A percentile compares a stretch with the other conserved stretches of the same genome.
These are phyloP conservation scores for Megaceryle alcyon DNA, from an alignment of 2,797 vertebrate genomes.

Conservation along the genomic window DNA sequence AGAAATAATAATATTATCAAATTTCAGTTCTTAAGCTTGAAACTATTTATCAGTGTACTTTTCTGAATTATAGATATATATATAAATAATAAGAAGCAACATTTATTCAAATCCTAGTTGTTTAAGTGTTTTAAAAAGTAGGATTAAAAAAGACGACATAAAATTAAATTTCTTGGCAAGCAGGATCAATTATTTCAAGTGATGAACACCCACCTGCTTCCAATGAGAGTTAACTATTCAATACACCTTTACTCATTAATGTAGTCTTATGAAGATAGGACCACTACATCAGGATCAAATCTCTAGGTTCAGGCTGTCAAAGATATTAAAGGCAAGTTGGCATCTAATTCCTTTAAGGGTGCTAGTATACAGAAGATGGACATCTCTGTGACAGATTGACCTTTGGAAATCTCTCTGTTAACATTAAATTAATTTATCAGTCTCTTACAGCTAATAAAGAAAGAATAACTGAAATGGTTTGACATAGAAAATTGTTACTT, in stretches of 20 bases:
- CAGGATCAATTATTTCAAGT: neutral
- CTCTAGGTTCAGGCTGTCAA: neutral
- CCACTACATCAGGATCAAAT: neutral
- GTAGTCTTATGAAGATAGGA: neutral
- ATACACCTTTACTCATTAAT: neutral
- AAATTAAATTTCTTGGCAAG: neutral
- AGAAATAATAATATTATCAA: neutral
- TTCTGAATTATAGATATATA: neutral
- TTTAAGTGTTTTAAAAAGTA: neutral
- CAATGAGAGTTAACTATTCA: neutral
- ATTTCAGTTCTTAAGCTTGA: neutral
- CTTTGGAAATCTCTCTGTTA: neutral
- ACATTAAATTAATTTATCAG: neutral
- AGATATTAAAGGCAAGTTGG: neutral
- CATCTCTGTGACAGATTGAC: neutral
- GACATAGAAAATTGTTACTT: neutral
- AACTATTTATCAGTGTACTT: neutral
- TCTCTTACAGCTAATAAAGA: neutral
- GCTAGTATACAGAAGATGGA: neutral
- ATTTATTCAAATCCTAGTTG: neutral
- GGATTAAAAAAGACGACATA: neutral
- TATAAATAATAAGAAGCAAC: no score
- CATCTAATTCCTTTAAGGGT: neutral
- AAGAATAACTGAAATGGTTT: neutral
- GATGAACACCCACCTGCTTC: fast-evolving